A percentile compares a stretch with the other conserved stretches of the same genome.
These are phyloP conservation scores for Urosaurus nigricauda DNA, from an alignment of 2,797 vertebrate genomes.

Conservation along the genomic window DNA sequence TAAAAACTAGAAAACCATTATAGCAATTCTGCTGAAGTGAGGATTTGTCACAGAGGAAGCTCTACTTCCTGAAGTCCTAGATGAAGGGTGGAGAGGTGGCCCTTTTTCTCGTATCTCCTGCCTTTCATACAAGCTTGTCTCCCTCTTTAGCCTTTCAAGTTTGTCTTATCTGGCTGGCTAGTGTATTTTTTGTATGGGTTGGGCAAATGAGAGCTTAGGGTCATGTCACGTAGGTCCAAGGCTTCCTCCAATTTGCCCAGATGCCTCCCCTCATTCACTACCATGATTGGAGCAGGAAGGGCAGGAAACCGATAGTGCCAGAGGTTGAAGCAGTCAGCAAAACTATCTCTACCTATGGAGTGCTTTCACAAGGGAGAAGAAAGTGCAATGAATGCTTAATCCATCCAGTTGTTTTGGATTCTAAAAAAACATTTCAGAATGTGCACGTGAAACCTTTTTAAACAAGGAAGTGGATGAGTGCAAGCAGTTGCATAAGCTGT, in stretches of 20 bases:
- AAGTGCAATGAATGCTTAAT: background rate
- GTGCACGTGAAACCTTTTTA: too few relatives aligned
- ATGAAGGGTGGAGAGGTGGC: too few relatives aligned
- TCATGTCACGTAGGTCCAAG: background rate
- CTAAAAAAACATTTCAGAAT: background rate
- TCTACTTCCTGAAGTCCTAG: too few relatives aligned
- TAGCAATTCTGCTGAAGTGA: background rate
- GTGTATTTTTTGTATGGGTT: background rate
- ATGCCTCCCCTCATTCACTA: background rate
- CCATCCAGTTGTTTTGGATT: background rate
- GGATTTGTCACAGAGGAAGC: too few relatives aligned
- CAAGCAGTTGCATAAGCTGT: too few relatives aligned
- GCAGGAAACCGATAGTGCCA: background rate
- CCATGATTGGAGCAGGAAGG: background rate
- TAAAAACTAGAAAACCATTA: background rate
- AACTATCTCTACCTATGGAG: too few relatives aligned
- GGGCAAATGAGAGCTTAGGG: background rate
- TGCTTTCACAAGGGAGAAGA: too few relatives aligned
- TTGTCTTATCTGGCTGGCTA: background rate
- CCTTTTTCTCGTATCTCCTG: too few relatives aligned
- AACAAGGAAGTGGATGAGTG: too few relatives aligned
- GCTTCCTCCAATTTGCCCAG: background rate
- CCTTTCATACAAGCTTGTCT: too few relatives aligned
- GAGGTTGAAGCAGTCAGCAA: background rate
- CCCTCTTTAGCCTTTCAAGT: too few relatives aligned